Evolutionary conservation across 2,888 invertebrate species (phyloP).

Genomic region (Seira ritae): DNA sequence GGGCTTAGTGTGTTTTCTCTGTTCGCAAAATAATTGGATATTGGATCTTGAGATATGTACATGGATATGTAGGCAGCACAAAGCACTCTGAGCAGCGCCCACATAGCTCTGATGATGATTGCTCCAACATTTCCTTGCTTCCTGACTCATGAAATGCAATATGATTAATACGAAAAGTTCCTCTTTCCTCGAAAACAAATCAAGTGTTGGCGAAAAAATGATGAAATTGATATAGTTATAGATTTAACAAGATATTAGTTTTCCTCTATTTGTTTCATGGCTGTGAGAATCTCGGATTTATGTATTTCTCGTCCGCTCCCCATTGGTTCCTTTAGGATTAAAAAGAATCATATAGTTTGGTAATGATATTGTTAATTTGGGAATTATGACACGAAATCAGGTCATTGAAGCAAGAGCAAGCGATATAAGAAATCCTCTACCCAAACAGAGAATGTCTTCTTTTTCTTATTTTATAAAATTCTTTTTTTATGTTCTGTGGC

Average conservation of each 20-base stretch:
- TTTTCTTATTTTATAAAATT: not conserved
- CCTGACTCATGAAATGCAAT: constrained; percentile 3
- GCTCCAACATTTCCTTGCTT: not conserved
- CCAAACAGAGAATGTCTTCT: too few species aligned
- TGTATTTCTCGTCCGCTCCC: too few species aligned
- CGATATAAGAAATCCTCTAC: not conserved
- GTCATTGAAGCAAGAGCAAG: not conserved
- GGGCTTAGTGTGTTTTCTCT: not conserved
- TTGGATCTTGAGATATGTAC: too few species aligned
- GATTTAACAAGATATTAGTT: not conserved
- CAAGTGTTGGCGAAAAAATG: not conserved
- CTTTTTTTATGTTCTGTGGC: constrained; percentile 7
- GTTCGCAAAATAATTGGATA: not conserved
- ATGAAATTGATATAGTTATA: not conserved
- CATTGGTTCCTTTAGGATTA: too few species aligned
- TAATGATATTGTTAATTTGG: constrained; percentile 14
- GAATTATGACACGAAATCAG: constrained; percentile 2
- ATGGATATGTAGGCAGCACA: too few species aligned
- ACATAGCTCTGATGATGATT: not conserved
- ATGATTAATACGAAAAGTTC: constrained; percentile 11
- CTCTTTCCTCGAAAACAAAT: not conserved
- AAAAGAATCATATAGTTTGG: not conserved
- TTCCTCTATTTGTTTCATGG: not conserved
- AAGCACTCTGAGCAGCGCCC: not conserved
- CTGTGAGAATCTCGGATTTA: too few species aligned